These are phyloP conservation scores for Synodontis membranacea DNA, from an alignment of 2,113 vertebrate genomes.

Conservation along the genomic window DNA sequence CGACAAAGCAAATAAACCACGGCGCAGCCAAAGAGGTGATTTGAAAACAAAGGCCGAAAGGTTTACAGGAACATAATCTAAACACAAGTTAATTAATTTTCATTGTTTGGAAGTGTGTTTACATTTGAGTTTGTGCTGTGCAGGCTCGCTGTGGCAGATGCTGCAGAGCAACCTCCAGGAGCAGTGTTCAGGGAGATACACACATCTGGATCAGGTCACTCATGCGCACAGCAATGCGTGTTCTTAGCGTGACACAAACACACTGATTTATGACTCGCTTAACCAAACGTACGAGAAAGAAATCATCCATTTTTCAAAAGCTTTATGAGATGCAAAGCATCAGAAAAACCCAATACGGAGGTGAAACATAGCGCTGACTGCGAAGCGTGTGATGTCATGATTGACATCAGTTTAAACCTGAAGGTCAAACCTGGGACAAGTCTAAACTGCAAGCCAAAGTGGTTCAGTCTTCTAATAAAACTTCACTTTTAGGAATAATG, in stretches of 20 bases:
- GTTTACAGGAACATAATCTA: conserved; percentile 55
- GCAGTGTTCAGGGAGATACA: conserved; percentile 31
- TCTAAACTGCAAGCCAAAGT: not conserved
- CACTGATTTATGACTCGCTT: conserved; percentile 46
- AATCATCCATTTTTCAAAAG: conserved; percentile 41
- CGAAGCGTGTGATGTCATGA: conserved; percentile 21
- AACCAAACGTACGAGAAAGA: conserved; percentile 46
- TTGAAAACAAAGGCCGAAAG: conserved; percentile 43
- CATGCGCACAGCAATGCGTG: conserved; percentile 63
- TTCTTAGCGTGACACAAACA: conserved; percentile 60
- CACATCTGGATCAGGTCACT: conserved; percentile 55
- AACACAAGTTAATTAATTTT: conserved; percentile 55
- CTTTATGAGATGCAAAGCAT: conserved; percentile 33
- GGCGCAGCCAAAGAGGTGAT: conserved; percentile 36
- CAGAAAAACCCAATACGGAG: conserved; percentile 14
- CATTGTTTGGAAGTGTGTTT: conserved; percentile 60
- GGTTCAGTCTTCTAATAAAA: not conserved
- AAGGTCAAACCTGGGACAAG: conserved; percentile 41
- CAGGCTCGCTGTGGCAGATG: conserved; percentile 45
- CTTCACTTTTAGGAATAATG: not conserved
- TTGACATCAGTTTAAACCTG: conserved; percentile 37
- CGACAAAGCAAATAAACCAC: conserved; percentile 52
- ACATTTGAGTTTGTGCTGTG: conserved; percentile 31
- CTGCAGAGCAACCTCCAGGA: conserved; percentile 28
- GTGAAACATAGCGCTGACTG: not conserved